Percentiles rank a stretch among this genome's conserved stretches.
These are phyloP conservation scores for Petrosia ficiformis DNA, from an alignment of 37 sponge, comb jelly and placozoan genomes.

Conservation along the genomic window DNA sequence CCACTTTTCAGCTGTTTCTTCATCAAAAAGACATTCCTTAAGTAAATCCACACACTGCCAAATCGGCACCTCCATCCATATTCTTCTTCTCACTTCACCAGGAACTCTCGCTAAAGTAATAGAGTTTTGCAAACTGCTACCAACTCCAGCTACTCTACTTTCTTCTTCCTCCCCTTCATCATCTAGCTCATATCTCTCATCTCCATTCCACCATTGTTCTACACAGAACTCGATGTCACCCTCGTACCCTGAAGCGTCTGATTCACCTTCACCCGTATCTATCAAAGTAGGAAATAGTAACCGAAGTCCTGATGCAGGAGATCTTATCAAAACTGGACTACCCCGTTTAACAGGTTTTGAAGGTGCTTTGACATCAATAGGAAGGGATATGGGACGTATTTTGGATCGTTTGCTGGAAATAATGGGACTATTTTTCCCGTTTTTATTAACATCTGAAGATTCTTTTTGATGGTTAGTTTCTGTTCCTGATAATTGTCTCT, in stretches of 20 bases:
- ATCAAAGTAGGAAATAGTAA: not conserved
- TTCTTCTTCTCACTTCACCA: conserved; percentile 26
- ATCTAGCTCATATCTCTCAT: conserved; percentile 9
- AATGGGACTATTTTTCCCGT: not conserved
- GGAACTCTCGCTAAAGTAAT: conserved; percentile 29
- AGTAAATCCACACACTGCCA: conserved; percentile 46
- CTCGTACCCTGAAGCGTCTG: conserved; percentile 46
- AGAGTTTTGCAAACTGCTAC: not conserved
- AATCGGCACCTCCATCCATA: conserved; percentile 40
- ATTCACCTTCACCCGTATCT: conserved; percentile 16
- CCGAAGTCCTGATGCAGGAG: not conserved
- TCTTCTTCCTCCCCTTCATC: conserved; percentile 1
- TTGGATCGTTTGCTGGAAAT: not conserved
- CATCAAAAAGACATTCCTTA: conserved; percentile 16
- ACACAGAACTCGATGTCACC: conserved; percentile 48
- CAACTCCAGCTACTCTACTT: not conserved
- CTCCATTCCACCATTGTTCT: conserved; percentile 7
- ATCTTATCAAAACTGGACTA: not conserved
- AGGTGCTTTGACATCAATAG: not conserved
- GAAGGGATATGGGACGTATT: not conserved
- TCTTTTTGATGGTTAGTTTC: not conserved
- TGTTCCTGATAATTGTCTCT: not conserved
- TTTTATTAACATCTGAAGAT: not conserved
- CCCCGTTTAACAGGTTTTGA: not conserved
- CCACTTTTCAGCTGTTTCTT: not conserved